A percentile compares a stretch with the other conserved stretches of the same genome.
Conservation (phyloP, 2,888 invertebrate genomes). For the Cosmia pyralina region DNA sequence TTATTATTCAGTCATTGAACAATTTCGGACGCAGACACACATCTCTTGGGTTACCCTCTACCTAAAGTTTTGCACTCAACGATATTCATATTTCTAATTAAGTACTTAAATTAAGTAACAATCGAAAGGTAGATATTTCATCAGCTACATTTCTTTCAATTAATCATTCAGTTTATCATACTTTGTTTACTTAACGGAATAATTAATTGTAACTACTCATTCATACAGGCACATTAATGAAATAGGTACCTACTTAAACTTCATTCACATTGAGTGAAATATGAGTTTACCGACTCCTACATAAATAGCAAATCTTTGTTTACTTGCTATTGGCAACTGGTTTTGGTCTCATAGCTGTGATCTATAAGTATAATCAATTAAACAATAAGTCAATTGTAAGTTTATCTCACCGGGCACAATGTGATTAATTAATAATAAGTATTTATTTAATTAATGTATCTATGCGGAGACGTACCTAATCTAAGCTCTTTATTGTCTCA, state of each 20-base stretch:
- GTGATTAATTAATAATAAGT: conserved; percentile 42
- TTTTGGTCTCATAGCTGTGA: conserved; percentile 36
- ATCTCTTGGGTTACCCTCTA: conserved; percentile 40
- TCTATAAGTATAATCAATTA: conserved; percentile 49
- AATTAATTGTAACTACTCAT: conserved; percentile 35
- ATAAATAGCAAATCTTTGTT: conserved; percentile 50
- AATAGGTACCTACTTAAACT: conserved; percentile 54
- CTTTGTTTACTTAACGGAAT: conserved; percentile 36
- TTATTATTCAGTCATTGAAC: conserved; percentile 73
- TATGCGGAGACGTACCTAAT: conserved; percentile 30
- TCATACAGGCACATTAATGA: conserved; percentile 32
- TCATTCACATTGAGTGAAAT: conserved; percentile 35
- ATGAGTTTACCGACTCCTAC: conserved; percentile 57
- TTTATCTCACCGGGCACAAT: conserved; percentile 38
- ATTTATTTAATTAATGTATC: conserved; percentile 46
- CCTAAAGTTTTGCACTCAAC: conserved; percentile 4
- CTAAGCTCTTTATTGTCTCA: conserved; percentile 55
- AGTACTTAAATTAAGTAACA: background rate
- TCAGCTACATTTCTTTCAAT: conserved; percentile 31
- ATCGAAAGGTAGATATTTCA: conserved; percentile 45
- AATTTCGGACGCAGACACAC: conserved; percentile 73
- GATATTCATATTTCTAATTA: conserved; percentile 27
- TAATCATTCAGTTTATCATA: conserved; percentile 43
- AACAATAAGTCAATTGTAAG: conserved; percentile 43
- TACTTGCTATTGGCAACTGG: conserved; percentile 19